Conservation (phyloP, 2,797 vertebrate genomes). For the Crax fasciolata region DNA sequence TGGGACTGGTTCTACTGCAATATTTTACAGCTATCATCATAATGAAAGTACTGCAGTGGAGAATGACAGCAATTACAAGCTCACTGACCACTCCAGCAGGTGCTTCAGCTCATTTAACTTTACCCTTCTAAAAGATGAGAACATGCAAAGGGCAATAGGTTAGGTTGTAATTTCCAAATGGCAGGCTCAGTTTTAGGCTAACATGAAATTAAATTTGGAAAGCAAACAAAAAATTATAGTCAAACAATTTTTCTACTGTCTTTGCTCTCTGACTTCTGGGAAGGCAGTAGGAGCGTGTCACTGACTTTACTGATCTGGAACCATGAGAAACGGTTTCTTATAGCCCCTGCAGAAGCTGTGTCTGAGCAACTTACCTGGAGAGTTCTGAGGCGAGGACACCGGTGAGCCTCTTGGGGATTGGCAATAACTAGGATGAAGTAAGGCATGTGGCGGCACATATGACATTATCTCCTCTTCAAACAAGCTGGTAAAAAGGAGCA, state of each 20-base stretch:
- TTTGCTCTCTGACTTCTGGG: background rate
- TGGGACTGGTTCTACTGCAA: background rate
- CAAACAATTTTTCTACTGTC: background rate
- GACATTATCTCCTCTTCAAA: conserved; percentile 99
- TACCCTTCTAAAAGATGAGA: background rate
- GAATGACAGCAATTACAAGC: background rate
- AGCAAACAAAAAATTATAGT: background rate
- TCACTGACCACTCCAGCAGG: background rate
- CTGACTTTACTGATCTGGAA: background rate
- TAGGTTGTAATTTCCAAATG: background rate
- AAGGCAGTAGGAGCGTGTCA: background rate
- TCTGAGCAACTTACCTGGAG: conserved; percentile 87
- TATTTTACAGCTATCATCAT: background rate
- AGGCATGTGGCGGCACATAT: conserved; percentile 94
- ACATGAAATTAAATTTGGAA: background rate
- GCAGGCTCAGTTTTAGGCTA: background rate
- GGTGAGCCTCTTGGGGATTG: conserved; percentile 88
- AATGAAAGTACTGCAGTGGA: background rate
- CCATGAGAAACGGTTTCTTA: background rate
- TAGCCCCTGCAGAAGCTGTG: background rate
- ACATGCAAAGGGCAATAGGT: background rate
- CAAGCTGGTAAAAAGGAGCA: conserved; percentile 83
- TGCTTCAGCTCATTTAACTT: background rate
- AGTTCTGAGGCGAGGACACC: conserved; percentile 95
- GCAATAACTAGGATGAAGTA: conserved; percentile 94